Evolutionary conservation across 2,113 vertebrate genomes (phyloP), one percentile per base, ranked within the genome.

Genomic region (Lucifuga dentata): DNA sequence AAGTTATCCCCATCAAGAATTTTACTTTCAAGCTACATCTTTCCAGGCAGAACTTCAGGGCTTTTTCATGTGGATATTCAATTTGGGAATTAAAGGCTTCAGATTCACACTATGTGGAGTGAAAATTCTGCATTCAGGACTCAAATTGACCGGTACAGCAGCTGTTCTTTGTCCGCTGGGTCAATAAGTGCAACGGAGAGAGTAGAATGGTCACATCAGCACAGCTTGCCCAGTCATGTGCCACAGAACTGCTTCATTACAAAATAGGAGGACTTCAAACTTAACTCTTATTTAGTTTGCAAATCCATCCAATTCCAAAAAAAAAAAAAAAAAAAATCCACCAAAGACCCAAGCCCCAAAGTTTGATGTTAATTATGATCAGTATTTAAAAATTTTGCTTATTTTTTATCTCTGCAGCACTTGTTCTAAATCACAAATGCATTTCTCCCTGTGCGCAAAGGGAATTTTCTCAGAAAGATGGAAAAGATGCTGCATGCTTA

Each of bases 111-210:
- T 67, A 49, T 53, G 24, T 44, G 57, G 45, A 61, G 55, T 26
- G 57, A 45, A 24, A 48, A 39, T 29, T 57, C 41, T 45, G 41
- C 46, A 40, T 59, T 59, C 33, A 64, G 21, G 11, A 57, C 11
- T 57, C 21, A 9, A 55, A 64, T 0, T 60, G 73, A 80, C 62
- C 66, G 40, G 63, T 19, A 17, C 35, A 75, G 72, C 78, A 76
- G 72, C 65, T 76, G 81, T 44, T 73, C 46, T 53, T 43, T 1
- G 3, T 39, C 68, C 39, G 15, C 17, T 23, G 33, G 4, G 68
- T 78, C 55, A 1, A 78, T 80, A 67, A 61, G 71, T 68, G 56
- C 74, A 70, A 57, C 60, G 56, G 29, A 68, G 62, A 68, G 39
- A 72, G 52, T 52, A 60, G 44, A 73, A 61, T 51, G 29, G 55